Conservation (phyloP, 1,140 invertebrate species). For the Cydia fagiglandana region DNA sequence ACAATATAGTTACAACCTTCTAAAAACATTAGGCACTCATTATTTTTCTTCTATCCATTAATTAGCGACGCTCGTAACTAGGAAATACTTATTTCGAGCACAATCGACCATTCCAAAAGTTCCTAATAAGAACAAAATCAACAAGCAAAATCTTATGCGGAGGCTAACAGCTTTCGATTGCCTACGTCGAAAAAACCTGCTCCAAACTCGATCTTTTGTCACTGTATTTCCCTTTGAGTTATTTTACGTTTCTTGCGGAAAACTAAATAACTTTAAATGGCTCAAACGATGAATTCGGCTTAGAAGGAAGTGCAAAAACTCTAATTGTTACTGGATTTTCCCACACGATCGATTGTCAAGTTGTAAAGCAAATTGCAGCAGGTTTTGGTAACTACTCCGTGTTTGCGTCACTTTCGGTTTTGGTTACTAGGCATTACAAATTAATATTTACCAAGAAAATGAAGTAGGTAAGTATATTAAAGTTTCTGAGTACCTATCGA, state of each 20-base stretch:
- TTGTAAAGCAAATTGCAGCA: not conserved
- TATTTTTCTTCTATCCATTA: not conserved
- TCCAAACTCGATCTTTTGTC: not conserved
- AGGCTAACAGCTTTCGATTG: not conserved
- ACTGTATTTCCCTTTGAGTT: not conserved
- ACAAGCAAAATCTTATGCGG: not conserved
- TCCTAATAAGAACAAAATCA: not conserved
- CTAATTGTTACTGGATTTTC: not conserved
- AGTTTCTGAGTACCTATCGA: too few species aligned
- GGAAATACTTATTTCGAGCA: not conserved
- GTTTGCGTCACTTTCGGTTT: not conserved
- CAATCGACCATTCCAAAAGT: not conserved
- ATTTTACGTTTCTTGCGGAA: not conserved
- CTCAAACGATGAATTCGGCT: not conserved
- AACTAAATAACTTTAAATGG: conserved; percentile 6
- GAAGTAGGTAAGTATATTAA: too few species aligned
- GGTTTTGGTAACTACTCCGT: not conserved
- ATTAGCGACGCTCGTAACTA: not conserved
- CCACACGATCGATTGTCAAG: not conserved
- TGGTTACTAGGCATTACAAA: not conserved
- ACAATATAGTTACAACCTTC: too few species aligned
- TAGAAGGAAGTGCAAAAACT: conserved; percentile 12
- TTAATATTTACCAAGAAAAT: not conserved
- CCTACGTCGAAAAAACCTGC: not conserved
- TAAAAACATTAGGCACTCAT: too few species aligned